These are phyloP conservation scores for Xiphorhynchus elegans DNA, from an alignment of 2,113 vertebrate species.

Conservation along the genomic window DNA sequence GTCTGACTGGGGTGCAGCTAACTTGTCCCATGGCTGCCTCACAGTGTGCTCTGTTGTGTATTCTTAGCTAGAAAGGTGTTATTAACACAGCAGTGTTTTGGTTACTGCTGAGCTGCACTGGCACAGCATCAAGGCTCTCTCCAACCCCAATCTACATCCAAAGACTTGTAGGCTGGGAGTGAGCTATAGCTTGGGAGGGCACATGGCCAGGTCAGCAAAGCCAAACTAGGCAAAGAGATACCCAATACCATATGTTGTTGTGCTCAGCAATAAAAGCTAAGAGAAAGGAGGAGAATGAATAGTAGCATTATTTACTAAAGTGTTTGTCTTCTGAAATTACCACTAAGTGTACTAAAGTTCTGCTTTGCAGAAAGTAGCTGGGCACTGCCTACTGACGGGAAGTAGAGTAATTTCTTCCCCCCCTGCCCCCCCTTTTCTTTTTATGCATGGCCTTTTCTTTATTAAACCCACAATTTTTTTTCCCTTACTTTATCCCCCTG, in stretches of 20 bases:
- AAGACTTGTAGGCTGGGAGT: neutral
- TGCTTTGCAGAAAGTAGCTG: neutral
- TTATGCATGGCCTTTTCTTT: neutral
- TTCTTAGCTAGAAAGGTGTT: neutral
- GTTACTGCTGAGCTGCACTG: neutral
- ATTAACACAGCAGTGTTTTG: neutral
- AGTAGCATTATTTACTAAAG: neutral
- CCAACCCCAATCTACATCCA: rapidly evolving
- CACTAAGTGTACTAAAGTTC: neutral
- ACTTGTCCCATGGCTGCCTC: neutral
- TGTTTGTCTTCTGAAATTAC: neutral
- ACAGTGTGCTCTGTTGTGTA: neutral
- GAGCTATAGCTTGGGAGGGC: rapidly evolving
- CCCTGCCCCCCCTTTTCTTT: neutral
- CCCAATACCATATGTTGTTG: neutral
- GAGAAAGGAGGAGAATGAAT: neutral
- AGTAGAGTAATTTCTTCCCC: neutral
- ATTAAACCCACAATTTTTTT: neutral
- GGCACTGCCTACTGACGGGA: neutral
- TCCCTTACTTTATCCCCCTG: neutral
- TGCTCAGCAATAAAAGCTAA: neutral
- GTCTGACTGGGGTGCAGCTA: neutral
- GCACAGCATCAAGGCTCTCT: rapidly evolving
- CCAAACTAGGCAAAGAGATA: neutral
- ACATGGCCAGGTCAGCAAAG: neutral